phyloP scores from a whole-genome alignment of 2,797 vertebrate species.

The Onychomys leucogaster region DNA sequence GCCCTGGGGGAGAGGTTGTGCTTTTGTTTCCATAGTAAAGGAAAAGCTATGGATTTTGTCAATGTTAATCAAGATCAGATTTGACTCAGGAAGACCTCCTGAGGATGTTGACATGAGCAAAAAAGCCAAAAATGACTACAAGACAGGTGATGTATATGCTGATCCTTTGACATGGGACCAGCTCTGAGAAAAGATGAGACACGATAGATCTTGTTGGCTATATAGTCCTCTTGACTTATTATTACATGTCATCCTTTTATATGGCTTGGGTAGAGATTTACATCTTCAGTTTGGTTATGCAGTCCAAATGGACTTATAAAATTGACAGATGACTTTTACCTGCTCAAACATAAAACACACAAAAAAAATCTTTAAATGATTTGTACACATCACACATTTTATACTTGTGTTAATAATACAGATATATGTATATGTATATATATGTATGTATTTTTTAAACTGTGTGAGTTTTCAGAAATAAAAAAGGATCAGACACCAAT shows the following conservation, averaged over 20 bases:
- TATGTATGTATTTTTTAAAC: background rate
- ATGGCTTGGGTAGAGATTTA: background rate
- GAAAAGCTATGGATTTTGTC: background rate
- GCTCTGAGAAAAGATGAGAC: background rate
- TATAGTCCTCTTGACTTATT: background rate
- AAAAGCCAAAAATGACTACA: background rate
- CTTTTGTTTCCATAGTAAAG: background rate
- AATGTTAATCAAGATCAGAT: background rate
- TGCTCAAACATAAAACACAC: background rate
- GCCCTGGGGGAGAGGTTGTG: background rate
- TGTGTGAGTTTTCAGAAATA: background rate
- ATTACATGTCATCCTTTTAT: background rate
- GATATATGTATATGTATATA: background rate
- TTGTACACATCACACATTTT: background rate
- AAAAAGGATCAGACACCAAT: background rate
- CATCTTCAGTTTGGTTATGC: background rate
- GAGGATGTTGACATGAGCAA: background rate
- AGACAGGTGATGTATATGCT: background rate
- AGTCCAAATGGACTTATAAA: background rate
- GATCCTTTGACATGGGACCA: background rate
- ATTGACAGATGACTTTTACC: background rate
- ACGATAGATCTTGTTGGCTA: background rate
- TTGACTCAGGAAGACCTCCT: background rate
- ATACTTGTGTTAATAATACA: background rate
- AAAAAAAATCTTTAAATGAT: background rate